Evolutionary conservation across 2,888 invertebrate species (phyloP), one percentile per base, ranked within the genome.

Genomic region (Heliconius ethilla): DNA sequence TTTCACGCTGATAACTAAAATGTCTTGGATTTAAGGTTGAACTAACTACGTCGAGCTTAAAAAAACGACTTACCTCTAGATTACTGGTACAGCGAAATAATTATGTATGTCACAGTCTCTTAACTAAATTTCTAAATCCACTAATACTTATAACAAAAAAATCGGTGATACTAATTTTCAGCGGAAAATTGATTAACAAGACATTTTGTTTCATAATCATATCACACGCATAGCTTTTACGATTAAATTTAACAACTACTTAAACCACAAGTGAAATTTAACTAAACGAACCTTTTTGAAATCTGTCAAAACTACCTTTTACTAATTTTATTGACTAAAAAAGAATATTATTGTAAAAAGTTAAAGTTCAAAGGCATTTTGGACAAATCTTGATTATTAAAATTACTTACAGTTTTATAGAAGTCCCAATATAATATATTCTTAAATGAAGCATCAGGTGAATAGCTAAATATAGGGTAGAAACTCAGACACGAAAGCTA

Each of bases 361-460:
- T 59, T n/a, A 59, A 3, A 9, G 59, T n/a, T 59, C 10, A n/a
- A n/a, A 59, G n/a, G 3, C 10, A 59, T 59, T 59, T 59, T 9
- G 22, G 59, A 51, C 10, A n/a, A 59, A 59, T n/a, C 10, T 59
- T 10, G 10, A 22, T n/a, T n/a, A 59, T 59, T n/a, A 22, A 22
- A 55, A 55, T 18, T 22, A 22, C 9, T 55, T 15, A 45, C 1
- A 45, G 3, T 45, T 45, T 45, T 45, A 13, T 1, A 45, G 45
- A 45, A 0, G 15, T 22, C 51, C 59, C 4, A 10, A 27, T 27
- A 33, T 33, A 33, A 27, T 27, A 63, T 62, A 62, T 62, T 63
- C 13, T 27, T 27, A 27, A 18, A 63, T 63, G 13, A 15, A 63
- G 15, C 69, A 25, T 69, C 69, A 69, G 69, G 69, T 69, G 69